Conservation (phyloP, 2,888 invertebrate species). For the Eutolmus rufibarbis region DNA sequence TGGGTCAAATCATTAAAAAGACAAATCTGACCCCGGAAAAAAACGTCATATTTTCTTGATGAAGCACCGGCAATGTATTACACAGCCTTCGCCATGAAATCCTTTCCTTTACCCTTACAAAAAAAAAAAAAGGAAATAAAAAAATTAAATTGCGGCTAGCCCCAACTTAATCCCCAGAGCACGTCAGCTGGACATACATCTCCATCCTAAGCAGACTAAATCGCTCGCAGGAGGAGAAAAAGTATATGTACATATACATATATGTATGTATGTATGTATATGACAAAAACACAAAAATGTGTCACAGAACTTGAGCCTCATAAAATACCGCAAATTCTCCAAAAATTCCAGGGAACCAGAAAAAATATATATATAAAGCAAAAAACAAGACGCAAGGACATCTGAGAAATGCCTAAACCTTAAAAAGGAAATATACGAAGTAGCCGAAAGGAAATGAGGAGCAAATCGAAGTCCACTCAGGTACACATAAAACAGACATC, state of each 20-base stretch:
- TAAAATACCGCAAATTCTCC: background rate
- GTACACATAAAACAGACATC: constrained; percentile 14
- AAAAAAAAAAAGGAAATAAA: background rate
- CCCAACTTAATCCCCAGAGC: background rate
- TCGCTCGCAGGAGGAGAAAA: background rate
- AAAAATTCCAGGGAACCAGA: background rate
- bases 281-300: background rate
- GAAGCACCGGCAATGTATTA: background rate
- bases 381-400: background rate
- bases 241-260: too few species aligned
- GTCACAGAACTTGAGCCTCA: background rate
- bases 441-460: background rate
- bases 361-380: background rate
- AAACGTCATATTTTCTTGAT: background rate
- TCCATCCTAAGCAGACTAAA: background rate
- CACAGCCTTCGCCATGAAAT: background rate
- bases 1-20: background rate
- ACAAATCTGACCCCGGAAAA: background rate
- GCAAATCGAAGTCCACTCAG: constrained; percentile 17
- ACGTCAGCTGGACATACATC: background rate
- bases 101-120: background rate
- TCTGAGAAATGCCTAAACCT: background rate
- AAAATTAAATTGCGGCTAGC: background rate
- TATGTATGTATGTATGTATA: background rate
- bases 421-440: background rate